Conservation (phyloP, 1,140 invertebrate genomes). For the honey bee (Apis mellifera) region Amel_HAv3.1 CM009933.2:4095501-4096000, state of each 20-base stretch:
- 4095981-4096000: not conserved
- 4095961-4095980: constrained; percentile 47
- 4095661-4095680: too few relatives aligned
- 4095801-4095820: not conserved
- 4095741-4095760: not conserved
- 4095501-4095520: too few relatives aligned
- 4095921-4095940: constrained; percentile 36
- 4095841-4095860: constrained; percentile 36
- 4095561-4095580: too few relatives aligned
- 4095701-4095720: too few relatives aligned
- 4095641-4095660: too few relatives aligned
- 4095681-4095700: too few relatives aligned
- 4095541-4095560: too few relatives aligned
- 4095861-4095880: too few relatives aligned
- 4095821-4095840: not conserved
- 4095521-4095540: too few relatives aligned
- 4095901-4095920: constrained; percentile 33
- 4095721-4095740: constrained; percentile 14
- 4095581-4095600: too few relatives aligned
- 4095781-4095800: constrained; percentile 1
- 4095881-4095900: constrained; percentile 47
- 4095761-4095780: constrained; percentile 20
- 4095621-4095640: too few relatives aligned
- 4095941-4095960: constrained; percentile 29
- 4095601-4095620: too few relatives aligned